These are phyloP conservation scores for Aplodontia rufa DNA, from an alignment of 2,113 vertebrate genomes.

Conservation along the genomic window DNA sequence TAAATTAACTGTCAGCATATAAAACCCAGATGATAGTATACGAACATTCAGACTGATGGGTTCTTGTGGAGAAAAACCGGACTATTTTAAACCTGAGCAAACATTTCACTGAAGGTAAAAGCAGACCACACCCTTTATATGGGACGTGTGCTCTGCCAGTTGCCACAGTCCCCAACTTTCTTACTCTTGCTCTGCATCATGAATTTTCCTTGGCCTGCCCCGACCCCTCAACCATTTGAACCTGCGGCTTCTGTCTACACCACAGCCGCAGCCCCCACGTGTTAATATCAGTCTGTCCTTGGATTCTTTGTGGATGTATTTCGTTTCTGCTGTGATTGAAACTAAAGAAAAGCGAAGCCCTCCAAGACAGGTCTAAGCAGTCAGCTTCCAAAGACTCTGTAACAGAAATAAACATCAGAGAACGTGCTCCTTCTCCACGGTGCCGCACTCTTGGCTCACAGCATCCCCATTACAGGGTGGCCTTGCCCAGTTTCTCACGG, in stretches of 20 bases:
- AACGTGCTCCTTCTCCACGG: neutral
- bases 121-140: neutral
- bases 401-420: neutral
- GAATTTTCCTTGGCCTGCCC: neutral
- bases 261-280: neutral
- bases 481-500: neutral
- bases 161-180: rapidly evolving
- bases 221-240: neutral
- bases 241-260: neutral
- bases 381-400: neutral
- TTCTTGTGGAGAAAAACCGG: neutral
- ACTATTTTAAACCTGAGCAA: neutral
- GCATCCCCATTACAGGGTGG: neutral
- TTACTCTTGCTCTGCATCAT: too few relatives aligned
- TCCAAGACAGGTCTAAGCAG: neutral
- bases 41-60: neutral
- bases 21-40: neutral
- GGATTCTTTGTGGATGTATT: neutral
- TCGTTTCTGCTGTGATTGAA: neutral
- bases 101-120: neutral
- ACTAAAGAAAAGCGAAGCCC: neutral
- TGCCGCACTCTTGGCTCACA: rapidly evolving
- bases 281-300: neutral
- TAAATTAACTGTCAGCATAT: neutral
- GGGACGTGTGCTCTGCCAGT: rapidly evolving